A percentile compares a stretch with the other conserved stretches of the same genome.
Conservation (phyloP, 1,140 invertebrate genomes). For the Sminthurides bifidus region DNA sequence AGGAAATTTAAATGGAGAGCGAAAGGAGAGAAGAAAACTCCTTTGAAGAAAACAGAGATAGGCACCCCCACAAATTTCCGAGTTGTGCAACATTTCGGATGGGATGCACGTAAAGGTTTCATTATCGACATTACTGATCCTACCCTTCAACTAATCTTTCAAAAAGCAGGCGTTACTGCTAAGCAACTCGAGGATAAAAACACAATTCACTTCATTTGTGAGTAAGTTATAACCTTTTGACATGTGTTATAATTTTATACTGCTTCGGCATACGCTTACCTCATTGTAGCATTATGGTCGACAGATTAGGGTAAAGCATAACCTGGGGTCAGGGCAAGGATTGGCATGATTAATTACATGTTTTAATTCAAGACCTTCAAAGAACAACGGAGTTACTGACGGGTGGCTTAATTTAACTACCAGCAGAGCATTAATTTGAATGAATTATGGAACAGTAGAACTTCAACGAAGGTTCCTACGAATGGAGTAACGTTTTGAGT, state of each 20-base stretch:
- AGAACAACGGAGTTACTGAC: no score
- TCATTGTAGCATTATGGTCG: background rate
- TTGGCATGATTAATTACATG: background rate
- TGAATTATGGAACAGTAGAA: no score
- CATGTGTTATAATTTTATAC: background rate
- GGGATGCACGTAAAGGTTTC: no score
- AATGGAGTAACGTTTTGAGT: no score
- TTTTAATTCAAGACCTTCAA: background rate
- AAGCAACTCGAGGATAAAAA: slow-evolving; percentile 65
- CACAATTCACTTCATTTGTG: slow-evolving; percentile 87
- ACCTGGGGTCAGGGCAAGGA: no score
- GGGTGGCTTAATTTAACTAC: background rate
- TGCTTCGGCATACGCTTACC: no score
- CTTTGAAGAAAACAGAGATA: slow-evolving; percentile 82
- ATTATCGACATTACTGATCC: no score
- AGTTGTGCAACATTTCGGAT: slow-evolving; percentile 78
- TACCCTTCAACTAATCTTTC: slow-evolving; percentile 20
- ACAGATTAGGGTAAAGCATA: background rate
- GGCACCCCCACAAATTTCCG: slow-evolving; percentile 72
- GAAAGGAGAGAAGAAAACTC: slow-evolving; percentile 46
- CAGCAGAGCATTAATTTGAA: slow-evolving; percentile 1
- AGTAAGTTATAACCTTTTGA: slow-evolving; percentile 35
- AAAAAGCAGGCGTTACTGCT: slow-evolving; percentile 62
- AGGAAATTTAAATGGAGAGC: slow-evolving; percentile 39
- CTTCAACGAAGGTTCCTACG: no score